Percentiles rank a stretch among this genome's conserved stretches.
phyloP scores from a whole-genome alignment of 1,140 invertebrate genomes.

The Drosophila leontia region DNA sequence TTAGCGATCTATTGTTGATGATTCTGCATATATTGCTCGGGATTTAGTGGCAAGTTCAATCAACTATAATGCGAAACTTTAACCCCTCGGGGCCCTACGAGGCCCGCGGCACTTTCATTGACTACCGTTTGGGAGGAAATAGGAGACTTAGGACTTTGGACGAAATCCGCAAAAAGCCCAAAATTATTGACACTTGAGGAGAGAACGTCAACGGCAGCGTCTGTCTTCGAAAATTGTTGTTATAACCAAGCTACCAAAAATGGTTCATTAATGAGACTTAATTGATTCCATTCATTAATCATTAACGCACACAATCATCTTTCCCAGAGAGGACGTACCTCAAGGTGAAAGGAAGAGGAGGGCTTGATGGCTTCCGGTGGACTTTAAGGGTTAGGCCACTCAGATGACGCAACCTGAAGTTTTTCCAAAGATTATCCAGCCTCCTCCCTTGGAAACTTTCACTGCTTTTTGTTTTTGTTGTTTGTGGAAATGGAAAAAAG shows the following conservation, averaged over 20 bases:
- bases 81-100: constrained; percentile 12
- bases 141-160: constrained; percentile 11
- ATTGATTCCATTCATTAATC: constrained; percentile 85
- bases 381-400: constrained; percentile 21
- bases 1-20: constrained; percentile 75
- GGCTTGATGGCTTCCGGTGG: constrained; percentile 34
- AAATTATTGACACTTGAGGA: constrained; percentile 84
- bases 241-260: constrained; percentile 61
- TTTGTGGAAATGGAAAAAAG: neutral
- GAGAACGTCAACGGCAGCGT: constrained; percentile 30
- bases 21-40: constrained; percentile 69
- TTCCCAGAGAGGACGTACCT: constrained; percentile 15
- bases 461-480: constrained; percentile 12
- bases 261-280: constrained; percentile 84
- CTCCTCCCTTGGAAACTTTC: constrained; percentile 46
- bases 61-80: constrained; percentile 63
- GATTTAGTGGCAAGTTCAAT: constrained; percentile 66
- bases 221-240: too few relatives aligned
- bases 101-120: constrained; percentile 13
- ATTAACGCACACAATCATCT: constrained; percentile 50
- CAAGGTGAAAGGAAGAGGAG: constrained; percentile 2
- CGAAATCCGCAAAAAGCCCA: constrained; percentile 48
- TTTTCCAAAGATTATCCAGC: constrained; percentile 20
- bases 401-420: constrained; percentile 25
- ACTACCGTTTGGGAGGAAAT: constrained; percentile 33